phyloP scores from a whole-genome alignment of 2,888 invertebrate genomes.

The Pristionchus mayeri region DNA sequence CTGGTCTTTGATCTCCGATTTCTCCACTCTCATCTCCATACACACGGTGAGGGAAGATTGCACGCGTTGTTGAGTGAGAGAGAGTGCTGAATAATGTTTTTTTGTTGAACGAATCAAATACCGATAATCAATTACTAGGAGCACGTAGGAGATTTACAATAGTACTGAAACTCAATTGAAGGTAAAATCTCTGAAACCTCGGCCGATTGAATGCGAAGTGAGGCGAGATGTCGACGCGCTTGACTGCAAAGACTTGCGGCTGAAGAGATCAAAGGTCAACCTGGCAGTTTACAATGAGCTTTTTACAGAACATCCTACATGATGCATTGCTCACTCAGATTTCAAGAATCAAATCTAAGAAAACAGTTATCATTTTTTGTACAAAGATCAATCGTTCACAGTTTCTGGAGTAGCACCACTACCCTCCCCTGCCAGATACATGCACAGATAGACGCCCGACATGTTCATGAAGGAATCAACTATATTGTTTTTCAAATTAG shows the following conservation, averaged over 20 bases:
- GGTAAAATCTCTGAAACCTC: too few species aligned
- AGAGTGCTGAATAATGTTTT: neutral
- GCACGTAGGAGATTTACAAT: neutral
- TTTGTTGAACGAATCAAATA: neutral
- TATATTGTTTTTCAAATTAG: too few species aligned
- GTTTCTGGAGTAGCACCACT: too few species aligned
- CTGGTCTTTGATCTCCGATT: constrained; percentile 11
- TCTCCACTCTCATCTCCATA: neutral
- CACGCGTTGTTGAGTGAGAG: neutral
- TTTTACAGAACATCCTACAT: too few species aligned
- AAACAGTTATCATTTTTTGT: too few species aligned
- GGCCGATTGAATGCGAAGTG: constrained; percentile 17
- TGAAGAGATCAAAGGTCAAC: constrained; percentile 16
- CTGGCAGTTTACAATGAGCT: neutral
- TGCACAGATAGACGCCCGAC: too few species aligned
- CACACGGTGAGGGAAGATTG: neutral
- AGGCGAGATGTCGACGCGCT: constrained; percentile 39
- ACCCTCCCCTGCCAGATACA: too few species aligned
- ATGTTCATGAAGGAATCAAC: too few species aligned
- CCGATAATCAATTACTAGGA: too few species aligned
- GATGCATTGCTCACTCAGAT: too few species aligned
- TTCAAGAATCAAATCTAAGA: too few species aligned
- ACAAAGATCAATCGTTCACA: too few species aligned
- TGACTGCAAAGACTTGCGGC: constrained; percentile 35
- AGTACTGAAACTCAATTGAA: neutral